Percentiles rank a stretch among this genome's conserved stretches.
phyloP scores from a whole-genome alignment of 1,140 invertebrate genomes.

The Calycopis cecrops region DNA sequence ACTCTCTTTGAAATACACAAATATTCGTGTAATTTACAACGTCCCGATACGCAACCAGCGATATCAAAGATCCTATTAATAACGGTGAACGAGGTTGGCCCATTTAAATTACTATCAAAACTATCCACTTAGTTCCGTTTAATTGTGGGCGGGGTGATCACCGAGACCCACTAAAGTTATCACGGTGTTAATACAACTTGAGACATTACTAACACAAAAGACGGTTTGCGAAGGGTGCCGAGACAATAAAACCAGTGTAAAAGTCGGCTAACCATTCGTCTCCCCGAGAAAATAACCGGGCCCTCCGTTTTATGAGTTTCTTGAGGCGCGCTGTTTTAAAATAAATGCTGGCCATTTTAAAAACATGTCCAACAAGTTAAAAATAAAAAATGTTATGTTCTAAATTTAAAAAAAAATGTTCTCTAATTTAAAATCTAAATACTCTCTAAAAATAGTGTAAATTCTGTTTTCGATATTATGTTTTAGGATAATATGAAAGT shows the following conservation, averaged over 20 bases:
- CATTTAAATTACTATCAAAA: constrained; percentile 63
- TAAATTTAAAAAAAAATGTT: too few relatives aligned
- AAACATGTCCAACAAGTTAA: too few relatives aligned
- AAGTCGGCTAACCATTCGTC: constrained; percentile 62
- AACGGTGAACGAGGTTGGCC: constrained; percentile 38
- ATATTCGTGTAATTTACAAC: constrained; percentile 1
- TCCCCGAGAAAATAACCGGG: constrained; percentile 47
- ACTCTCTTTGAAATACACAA: too few relatives aligned
- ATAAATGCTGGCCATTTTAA: too few relatives aligned
- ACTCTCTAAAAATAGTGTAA: too few relatives aligned
- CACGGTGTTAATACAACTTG: constrained; percentile 66
- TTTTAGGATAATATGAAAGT: too few relatives aligned
- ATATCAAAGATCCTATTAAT: constrained; percentile 12
- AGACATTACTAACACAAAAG: constrained; percentile 67
- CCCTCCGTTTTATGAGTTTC: constrained; percentile 53
- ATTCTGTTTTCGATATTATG: too few relatives aligned
- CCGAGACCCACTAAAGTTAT: constrained; percentile 55
- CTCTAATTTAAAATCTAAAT: too few relatives aligned
- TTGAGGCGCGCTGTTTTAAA: constrained; percentile 39
- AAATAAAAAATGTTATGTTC: too few relatives aligned
- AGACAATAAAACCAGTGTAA: constrained; percentile 70
- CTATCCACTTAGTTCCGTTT: constrained; percentile 46
- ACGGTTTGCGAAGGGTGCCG: constrained; percentile 54
- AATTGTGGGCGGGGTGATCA: constrained; percentile 45
- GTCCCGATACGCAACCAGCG: constrained; percentile 7